These are phyloP conservation scores for Aricia artaxerxes DNA, from an alignment of 2,888 invertebrate species.

Conservation along the genomic window DNA sequence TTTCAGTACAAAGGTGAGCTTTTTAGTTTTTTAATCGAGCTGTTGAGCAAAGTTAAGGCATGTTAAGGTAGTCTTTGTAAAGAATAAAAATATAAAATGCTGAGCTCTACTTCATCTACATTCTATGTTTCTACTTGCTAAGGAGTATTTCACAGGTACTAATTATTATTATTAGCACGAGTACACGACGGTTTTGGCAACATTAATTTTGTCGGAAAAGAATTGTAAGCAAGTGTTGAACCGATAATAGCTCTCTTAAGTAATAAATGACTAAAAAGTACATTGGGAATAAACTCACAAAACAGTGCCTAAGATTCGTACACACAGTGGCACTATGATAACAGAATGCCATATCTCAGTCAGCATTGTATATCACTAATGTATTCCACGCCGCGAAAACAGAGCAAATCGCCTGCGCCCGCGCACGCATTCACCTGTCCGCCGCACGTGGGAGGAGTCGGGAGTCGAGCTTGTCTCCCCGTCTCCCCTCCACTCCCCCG, in stretches of 20 bases:
- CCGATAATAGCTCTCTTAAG: background rate
- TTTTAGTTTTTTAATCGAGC: conserved; percentile 9
- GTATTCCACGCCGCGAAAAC: conserved; percentile 64
- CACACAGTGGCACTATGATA: background rate
- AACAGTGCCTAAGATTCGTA: background rate
- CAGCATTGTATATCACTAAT: conserved; percentile 71
- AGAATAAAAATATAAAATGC: background rate
- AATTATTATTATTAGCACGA: too few species aligned
- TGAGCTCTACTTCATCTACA: background rate
- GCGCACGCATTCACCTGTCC: conserved; percentile 74
- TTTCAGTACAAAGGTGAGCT: background rate
- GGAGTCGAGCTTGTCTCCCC: conserved; percentile 26
- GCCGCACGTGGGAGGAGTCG: conserved; percentile 70
- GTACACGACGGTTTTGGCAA: too few species aligned
- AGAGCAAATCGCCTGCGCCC: conserved; percentile 61
- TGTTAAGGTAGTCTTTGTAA: conserved; percentile 42
- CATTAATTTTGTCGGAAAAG: too few species aligned
- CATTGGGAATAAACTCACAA: background rate
- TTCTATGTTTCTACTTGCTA: too few species aligned
- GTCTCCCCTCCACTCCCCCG: conserved; percentile 60
- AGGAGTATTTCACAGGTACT: too few species aligned
- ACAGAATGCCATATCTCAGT: conserved; percentile 48
- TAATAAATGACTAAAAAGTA: background rate
- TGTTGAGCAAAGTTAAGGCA: conserved; percentile 32
- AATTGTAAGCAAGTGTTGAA: too few species aligned